Conservation (phyloP, 1,140 invertebrate genomes). For the Procambarus virginalis region DNA sequence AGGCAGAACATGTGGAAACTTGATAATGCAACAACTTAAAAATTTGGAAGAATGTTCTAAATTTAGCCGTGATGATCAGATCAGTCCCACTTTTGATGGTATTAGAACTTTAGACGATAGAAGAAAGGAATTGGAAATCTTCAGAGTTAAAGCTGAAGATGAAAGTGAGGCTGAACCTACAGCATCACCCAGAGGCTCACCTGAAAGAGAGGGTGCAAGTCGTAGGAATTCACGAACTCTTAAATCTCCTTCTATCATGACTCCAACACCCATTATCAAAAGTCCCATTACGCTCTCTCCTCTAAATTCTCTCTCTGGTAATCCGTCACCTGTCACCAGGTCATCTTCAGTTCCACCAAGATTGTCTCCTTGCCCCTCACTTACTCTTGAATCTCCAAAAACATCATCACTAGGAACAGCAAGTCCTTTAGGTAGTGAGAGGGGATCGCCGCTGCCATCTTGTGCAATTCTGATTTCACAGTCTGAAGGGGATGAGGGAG, state of each 20-base stretch:
- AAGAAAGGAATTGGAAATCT: slow-evolving; percentile 50
- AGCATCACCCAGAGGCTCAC: background rate
- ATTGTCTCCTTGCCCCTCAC: slow-evolving; percentile 22
- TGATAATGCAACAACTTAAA: slow-evolving; percentile 61
- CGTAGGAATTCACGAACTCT: slow-evolving; percentile 14
- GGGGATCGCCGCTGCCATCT: slow-evolving; percentile 25
- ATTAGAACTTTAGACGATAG: slow-evolving; percentile 54
- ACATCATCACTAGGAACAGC: slow-evolving; percentile 28
- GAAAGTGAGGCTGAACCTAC: background rate
- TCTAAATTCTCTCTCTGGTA: slow-evolving; percentile 7
- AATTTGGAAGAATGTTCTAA: slow-evolving; percentile 65
- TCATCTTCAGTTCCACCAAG: slow-evolving; percentile 55
- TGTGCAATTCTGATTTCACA: background rate
- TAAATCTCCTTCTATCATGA: slow-evolving; percentile 27
- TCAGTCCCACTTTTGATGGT: slow-evolving; percentile 39
- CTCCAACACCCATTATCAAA: slow-evolving; percentile 35
- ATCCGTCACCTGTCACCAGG: slow-evolving; percentile 2
- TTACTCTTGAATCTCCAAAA: slow-evolving; percentile 28
- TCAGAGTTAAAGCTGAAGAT: slow-evolving; percentile 19
- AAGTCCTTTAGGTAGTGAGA: slow-evolving; percentile 33
- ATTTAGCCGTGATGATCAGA: slow-evolving; percentile 26
- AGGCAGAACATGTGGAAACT: slow-evolving; percentile 54
- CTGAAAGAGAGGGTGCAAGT: background rate
- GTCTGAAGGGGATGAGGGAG: slow-evolving; percentile 15
- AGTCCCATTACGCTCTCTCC: slow-evolving; percentile 42